A percentile compares a stretch with the other conserved stretches of the same genome.
These are phyloP conservation scores for Dasyurus viverrinus DNA, from an alignment of 2,113 vertebrate genomes.

Conservation along the genomic window DNA sequence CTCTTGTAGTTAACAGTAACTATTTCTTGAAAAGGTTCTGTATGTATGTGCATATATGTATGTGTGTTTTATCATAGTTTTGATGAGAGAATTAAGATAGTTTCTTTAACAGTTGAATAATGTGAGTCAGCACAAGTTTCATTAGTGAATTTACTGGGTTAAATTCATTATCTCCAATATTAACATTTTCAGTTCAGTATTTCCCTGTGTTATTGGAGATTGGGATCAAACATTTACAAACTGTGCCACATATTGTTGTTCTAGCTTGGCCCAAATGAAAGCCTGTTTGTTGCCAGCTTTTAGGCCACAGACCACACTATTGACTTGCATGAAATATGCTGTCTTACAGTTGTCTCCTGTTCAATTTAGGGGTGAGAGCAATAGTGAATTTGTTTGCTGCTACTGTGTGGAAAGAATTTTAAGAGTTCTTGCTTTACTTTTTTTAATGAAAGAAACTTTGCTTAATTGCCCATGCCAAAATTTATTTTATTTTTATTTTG, in stretches of 20 bases:
- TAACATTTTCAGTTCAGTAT: not conserved
- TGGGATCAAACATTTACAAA: not conserved
- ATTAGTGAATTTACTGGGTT: not conserved
- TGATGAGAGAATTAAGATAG: not conserved
- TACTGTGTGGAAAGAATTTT: not conserved
- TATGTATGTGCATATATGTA: not conserved
- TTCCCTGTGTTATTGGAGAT: not conserved
- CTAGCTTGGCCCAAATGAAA: not conserved
- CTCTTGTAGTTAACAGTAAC: not conserved
- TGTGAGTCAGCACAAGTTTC: accelerated
- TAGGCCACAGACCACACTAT: not conserved
- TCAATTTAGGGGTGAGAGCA: conserved; percentile 12
- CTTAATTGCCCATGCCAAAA: not conserved
- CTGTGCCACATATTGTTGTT: not conserved
- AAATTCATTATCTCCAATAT: not conserved
- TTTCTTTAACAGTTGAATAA: not conserved
- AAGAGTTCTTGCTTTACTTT: not conserved
- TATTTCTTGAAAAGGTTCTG: not conserved
- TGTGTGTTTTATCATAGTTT: not conserved
- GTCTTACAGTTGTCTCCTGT: not conserved
- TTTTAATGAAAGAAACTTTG: conserved; percentile 41
- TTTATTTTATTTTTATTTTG: conserved; percentile 1
- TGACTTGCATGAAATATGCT: not conserved
- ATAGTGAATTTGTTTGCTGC: not conserved
- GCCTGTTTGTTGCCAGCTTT: not conserved